Evolutionary conservation across 2,797 vertebrate species (phyloP).

Genomic region (Orestias chungarensis): DNA sequence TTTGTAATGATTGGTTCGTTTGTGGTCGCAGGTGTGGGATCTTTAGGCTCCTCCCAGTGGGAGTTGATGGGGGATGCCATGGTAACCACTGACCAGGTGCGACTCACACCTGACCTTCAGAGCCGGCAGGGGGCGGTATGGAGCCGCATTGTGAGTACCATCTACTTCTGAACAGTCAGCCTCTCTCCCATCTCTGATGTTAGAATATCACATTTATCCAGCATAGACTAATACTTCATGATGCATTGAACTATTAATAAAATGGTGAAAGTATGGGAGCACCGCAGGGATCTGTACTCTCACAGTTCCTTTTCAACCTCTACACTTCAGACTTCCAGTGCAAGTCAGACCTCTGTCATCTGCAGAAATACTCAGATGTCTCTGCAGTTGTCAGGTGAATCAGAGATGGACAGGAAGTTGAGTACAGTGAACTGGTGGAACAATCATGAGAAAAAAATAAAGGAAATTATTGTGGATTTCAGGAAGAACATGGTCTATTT

Average conservation of each 20-base stretch:
- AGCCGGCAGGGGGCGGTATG: conserved; percentile 95
- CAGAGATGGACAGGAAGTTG: too few relatives aligned
- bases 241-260: background rate
- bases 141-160: conserved; percentile 89
- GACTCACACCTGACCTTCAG: conserved; percentile 92
- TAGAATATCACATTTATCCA: background rate
- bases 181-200: background rate
- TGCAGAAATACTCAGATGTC: too few relatives aligned
- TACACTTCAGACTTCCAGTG: too few relatives aligned
- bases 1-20: conserved; percentile 13
- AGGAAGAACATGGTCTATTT: too few relatives aligned
- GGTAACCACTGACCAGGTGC: conserved; percentile 92
- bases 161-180: background rate
- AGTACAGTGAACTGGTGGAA: too few relatives aligned
- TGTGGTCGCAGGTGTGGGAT: conserved; percentile 85
- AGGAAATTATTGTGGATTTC: too few relatives aligned
- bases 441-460: too few relatives aligned
- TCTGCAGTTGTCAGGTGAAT: too few relatives aligned
- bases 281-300: too few relatives aligned
- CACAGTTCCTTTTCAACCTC: too few relatives aligned
- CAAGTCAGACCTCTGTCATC: too few relatives aligned
- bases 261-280: too few relatives aligned
- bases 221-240: background rate
- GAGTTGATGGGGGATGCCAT: conserved; percentile 93
- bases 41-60: conserved; percentile 89